Percentiles rank a stretch among this genome's conserved stretches.
phyloP scores from a whole-genome alignment of 2,888 invertebrate genomes.

The Brachylomia viminalis region DNA sequence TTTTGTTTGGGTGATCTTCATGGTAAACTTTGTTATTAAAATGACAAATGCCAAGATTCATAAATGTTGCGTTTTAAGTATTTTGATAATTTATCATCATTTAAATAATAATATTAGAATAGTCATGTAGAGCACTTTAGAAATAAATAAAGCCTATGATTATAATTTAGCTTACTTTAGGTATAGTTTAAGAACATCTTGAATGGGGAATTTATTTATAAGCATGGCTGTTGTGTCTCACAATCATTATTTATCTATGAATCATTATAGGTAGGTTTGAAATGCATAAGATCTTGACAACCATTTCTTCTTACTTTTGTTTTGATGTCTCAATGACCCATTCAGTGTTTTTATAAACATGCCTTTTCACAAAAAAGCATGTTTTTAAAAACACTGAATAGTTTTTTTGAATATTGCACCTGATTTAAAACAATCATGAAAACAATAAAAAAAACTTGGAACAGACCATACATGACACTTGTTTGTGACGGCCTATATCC shows the following conservation, averaged over 20 bases:
- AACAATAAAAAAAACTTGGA: background rate
- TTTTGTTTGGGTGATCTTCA: constrained; percentile 37
- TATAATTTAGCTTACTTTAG: background rate
- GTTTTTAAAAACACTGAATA: no score
- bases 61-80: constrained; percentile 19
- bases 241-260: constrained; percentile 14
- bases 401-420: no score
- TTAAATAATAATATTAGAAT: background rate
- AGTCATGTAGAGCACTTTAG: background rate
- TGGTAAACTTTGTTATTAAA: constrained; percentile 25
- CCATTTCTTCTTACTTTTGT: background rate
- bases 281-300: background rate
- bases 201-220: constrained; percentile 13
- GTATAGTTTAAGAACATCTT: constrained; percentile 1
- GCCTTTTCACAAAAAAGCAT: no score
- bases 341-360: background rate
- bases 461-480: background rate
- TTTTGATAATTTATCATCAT: constrained; percentile 1
- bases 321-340: background rate
- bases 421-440: background rate
- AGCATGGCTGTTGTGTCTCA: background rate
- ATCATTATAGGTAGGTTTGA: background rate
- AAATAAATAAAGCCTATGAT: background rate
- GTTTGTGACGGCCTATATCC: background rate
- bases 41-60: background rate